Evolutionary conservation across 2,113 vertebrate genomes (phyloP).

Genomic region (Grus americana): DNA sequence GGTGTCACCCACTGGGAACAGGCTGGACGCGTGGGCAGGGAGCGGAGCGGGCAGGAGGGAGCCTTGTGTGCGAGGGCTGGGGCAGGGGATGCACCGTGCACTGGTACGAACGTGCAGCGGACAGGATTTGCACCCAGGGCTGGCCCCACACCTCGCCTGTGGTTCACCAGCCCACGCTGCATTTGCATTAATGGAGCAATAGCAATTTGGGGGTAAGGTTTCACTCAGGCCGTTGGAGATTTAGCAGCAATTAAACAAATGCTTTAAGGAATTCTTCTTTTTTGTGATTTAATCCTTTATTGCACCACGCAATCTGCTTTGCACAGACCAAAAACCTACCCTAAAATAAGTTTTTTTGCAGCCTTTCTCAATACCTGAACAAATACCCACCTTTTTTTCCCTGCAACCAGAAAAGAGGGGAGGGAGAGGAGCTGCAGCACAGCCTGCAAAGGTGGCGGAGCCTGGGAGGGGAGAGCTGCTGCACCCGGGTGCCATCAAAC

Average conservation of each 20-base stretch:
- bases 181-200: fast-evolving
- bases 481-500: background rate
- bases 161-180: background rate
- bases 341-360: fast-evolving
- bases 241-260: background rate
- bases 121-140: background rate
- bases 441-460: background rate
- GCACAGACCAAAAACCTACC: background rate
- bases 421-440: background rate
- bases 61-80: background rate
- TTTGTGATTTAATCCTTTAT: background rate
- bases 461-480: background rate
- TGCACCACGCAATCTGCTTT: background rate
- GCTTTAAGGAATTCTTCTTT: background rate
- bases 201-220: background rate
- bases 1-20: background rate
- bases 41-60: background rate
- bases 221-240: background rate
- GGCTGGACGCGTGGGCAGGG: background rate
- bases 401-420: background rate
- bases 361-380: background rate
- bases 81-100: background rate
- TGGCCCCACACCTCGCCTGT: background rate
- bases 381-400: background rate
- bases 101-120: background rate